Percentiles rank a stretch among this genome's conserved stretches.
These are phyloP conservation scores for Agriotes lineatus DNA, from an alignment of 2,888 invertebrate genomes.

Conservation along the genomic window DNA sequence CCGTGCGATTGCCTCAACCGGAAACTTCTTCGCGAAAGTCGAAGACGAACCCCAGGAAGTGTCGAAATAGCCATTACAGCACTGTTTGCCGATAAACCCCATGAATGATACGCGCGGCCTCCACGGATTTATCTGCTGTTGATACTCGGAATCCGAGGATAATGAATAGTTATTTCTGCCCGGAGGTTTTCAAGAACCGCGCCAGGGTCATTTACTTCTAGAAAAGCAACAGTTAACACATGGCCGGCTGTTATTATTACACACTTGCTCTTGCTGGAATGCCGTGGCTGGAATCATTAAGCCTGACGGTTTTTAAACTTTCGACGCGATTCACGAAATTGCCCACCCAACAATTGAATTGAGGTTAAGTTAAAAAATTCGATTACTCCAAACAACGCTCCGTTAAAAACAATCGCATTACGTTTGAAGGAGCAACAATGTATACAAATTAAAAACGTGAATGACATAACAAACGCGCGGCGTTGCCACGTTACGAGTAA, in stretches of 20 bases:
- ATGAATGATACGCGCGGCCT: slow-evolving; percentile 13
- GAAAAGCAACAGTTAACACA: slow-evolving; percentile 21
- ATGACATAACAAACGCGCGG: background rate
- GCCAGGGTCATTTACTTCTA: slow-evolving; percentile 42
- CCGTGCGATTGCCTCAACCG: too few relatives aligned
- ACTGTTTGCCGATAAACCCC: too few relatives aligned
- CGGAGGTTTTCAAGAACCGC: slow-evolving; percentile 35
- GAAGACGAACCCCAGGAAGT: too few relatives aligned
- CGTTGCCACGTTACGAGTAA: background rate
- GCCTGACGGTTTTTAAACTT: background rate
- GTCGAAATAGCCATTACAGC: slow-evolving; percentile 19
- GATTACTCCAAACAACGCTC: too few relatives aligned
- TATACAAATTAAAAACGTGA: background rate
- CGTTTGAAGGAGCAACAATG: too few relatives aligned
- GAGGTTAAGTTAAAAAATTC: background rate
- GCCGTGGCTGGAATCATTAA: slow-evolving; percentile 5
- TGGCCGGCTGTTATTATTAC: slow-evolving; percentile 20
- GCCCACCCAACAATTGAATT: background rate
- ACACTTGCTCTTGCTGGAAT: slow-evolving; percentile 24
- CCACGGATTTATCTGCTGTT: slow-evolving; percentile 26
- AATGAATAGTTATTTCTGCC: slow-evolving; percentile 31
- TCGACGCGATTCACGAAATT: too few relatives aligned
- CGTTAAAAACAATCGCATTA: too few relatives aligned
- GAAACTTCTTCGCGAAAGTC: too few relatives aligned
- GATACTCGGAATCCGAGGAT: slow-evolving; percentile 34